Base-by-base conservation (phyloP, 2,888 invertebrate genomes). In the Agrochola lychnidis region DNA sequence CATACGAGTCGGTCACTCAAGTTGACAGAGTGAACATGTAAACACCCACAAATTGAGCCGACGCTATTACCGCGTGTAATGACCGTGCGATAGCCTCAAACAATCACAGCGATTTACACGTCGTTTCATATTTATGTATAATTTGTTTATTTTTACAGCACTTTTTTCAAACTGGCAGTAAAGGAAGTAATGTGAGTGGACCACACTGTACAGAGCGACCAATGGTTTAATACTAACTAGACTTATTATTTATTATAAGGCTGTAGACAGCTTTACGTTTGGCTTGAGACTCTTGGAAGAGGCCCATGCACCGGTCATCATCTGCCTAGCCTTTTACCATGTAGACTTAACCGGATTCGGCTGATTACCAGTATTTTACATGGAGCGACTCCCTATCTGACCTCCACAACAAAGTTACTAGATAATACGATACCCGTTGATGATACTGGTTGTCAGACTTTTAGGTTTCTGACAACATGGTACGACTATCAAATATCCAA, bases 1-100 rank as follows among this genome's bases (percentile, higher is more conserved):
- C 51, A 68, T 9, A 48, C 25, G 14, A n/a, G 6, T 5, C 30
- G 14, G 42, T 59, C 42, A 68, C 14, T 45, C 14, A 79, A 56
- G 76, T 56, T 63, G 79, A 30, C 61, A 30, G 36, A 48, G 14
- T 22, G 68, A 59, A 71, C 45, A 30, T 6, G 59, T 68, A 76
- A 82, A 82, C 69, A 66, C 63, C 59, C 75, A 69, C 73, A 70
- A 70, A 81, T 85, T 76, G 82, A 81, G 73, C n/a, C 25, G 66
- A 57, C 12, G 16, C 36, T 53, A 81, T 84, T 80, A 84, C 40
- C 2, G n/a, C 36, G 73, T 53, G 59, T 73, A 83, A 85, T 63
- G 61, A 76, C 76, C 82, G 83, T 75, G 61, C 78, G 22, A 69
- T 83, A 10, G 83, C 22, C 30, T 42, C 22, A 53, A 76, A 83